These are phyloP conservation scores for Drosophila phalerata DNA, from an alignment of 2,888 invertebrate species.

Conservation along the genomic window DNA sequence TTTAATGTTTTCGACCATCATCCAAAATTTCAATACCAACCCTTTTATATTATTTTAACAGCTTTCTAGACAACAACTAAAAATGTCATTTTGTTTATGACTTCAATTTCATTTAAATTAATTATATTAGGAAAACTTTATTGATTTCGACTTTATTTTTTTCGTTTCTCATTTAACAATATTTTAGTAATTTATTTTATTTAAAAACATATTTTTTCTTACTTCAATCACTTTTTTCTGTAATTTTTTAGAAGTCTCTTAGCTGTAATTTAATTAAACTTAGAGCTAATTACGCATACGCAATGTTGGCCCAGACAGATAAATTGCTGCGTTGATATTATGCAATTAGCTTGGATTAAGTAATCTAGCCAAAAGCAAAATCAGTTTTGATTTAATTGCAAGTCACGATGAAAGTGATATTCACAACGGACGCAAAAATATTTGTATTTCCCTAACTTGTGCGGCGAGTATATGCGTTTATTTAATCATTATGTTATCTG, in stretches of 20 bases:
- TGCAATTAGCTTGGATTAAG: conserved; percentile 22
- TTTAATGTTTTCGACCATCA: too few species aligned
- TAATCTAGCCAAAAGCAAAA: conserved; percentile 9
- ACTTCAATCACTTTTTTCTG: neutral
- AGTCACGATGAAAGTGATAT: conserved; percentile 12
- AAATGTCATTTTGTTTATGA: too few species aligned
- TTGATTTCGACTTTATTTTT: too few species aligned
- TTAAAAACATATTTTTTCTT: neutral
- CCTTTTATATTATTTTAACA: too few species aligned
- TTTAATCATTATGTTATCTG: conserved; percentile 25
- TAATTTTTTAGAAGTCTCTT: neutral
- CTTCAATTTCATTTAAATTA: too few species aligned
- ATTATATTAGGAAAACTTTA: too few species aligned
- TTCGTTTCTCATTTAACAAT: too few species aligned
- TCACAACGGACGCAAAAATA: neutral
- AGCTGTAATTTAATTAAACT: neutral
- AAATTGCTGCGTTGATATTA: conserved; percentile 1
- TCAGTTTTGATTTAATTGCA: neutral
- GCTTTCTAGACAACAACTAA: too few species aligned
- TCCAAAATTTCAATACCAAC: too few species aligned
- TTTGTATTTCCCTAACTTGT: conserved; percentile 1
- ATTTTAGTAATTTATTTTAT: too few species aligned
- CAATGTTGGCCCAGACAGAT: conserved; percentile 11
- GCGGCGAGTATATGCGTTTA: conserved; percentile 5
- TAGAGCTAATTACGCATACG: conserved; percentile 25